These are phyloP conservation scores for Apis dorsata DNA, from an alignment of 1,140 invertebrate genomes.

Conservation along the genomic window DNA sequence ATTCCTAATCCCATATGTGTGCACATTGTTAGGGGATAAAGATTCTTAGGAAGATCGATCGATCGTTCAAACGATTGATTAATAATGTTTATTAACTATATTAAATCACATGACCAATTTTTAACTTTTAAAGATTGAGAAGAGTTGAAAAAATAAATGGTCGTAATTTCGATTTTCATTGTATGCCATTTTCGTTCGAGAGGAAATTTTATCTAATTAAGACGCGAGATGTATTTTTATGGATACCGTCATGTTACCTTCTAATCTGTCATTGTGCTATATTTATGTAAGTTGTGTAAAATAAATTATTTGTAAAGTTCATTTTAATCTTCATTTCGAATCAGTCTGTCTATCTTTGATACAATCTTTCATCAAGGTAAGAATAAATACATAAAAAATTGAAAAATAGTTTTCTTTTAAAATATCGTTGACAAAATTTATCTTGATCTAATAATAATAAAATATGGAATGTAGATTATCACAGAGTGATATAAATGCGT, in stretches of 20 bases:
- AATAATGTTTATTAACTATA: background rate
- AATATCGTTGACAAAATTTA: background rate
- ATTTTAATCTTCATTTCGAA: background rate
- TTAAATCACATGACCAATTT: slow-evolving; percentile 14
- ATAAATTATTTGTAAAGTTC: slow-evolving; percentile 70
- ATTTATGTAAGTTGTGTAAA: slow-evolving; percentile 69
- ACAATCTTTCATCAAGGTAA: background rate
- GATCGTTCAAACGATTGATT: background rate
- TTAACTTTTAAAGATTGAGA: background rate
- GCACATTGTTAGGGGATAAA: slow-evolving; percentile 1
- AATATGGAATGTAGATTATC: slow-evolving; percentile 54
- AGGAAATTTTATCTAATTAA: background rate
- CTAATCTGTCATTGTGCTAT: slow-evolving; percentile 55
- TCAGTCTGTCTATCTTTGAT: background rate
- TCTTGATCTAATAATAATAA: background rate
- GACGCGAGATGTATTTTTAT: slow-evolving; percentile 36
- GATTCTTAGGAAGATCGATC: background rate
- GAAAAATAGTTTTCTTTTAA: background rate
- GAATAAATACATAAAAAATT: background rate
- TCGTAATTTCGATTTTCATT: background rate
- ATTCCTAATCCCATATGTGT: slow-evolving; percentile 1
- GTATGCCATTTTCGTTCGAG: slow-evolving; percentile 21
- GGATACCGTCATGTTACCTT: slow-evolving; percentile 56
- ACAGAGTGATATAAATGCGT: slow-evolving; percentile 86
- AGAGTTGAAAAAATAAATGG: background rate